Evolutionary conservation across 2,888 invertebrate species (phyloP).

Genomic region (Drosophila borborema): DNA sequence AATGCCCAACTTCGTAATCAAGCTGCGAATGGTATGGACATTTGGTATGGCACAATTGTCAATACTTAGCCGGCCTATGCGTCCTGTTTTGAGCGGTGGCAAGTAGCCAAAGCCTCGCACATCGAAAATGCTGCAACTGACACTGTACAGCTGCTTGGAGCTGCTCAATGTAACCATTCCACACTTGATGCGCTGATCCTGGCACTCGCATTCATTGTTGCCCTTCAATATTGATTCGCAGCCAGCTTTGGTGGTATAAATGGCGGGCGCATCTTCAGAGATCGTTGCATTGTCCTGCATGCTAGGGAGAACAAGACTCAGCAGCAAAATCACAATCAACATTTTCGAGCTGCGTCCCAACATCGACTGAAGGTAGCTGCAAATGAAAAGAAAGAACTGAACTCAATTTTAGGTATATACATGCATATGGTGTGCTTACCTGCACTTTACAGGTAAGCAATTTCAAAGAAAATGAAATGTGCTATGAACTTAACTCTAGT

Average conservation of each 20-base stretch:
- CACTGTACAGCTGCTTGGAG: conserved; percentile 46
- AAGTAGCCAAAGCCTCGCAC: conserved; percentile 65
- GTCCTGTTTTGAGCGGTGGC: conserved; percentile 58
- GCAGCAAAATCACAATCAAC: conserved; percentile 46
- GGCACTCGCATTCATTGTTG: conserved; percentile 62
- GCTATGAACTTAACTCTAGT: background rate
- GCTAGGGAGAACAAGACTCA: conserved; percentile 26
- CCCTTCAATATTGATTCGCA: conserved; percentile 62
- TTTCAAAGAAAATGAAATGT: conserved; percentile 19
- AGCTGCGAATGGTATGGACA: conserved; percentile 49
- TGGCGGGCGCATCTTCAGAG: conserved; percentile 20
- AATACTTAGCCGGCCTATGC: conserved; percentile 50
- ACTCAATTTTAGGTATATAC: conserved; percentile 3
- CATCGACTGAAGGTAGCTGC: conserved; percentile 39
- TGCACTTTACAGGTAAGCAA: conserved; percentile 35
- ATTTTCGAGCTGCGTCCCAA: conserved; percentile 36
- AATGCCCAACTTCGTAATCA: conserved; percentile 56
- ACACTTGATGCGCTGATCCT: conserved; percentile 67
- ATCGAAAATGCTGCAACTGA: conserved; percentile 66
- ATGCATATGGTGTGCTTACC: conserved; percentile 11
- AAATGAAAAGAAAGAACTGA: conserved; percentile 2
- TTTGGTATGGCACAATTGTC: conserved; percentile 68
- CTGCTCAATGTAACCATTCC: conserved; percentile 62
- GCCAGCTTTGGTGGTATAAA: conserved; percentile 56
- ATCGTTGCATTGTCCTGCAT: conserved; percentile 50